These are phyloP conservation scores for Solenopsis invicta DNA, from an alignment of 1,140 invertebrate species.

Conservation along the genomic window DNA sequence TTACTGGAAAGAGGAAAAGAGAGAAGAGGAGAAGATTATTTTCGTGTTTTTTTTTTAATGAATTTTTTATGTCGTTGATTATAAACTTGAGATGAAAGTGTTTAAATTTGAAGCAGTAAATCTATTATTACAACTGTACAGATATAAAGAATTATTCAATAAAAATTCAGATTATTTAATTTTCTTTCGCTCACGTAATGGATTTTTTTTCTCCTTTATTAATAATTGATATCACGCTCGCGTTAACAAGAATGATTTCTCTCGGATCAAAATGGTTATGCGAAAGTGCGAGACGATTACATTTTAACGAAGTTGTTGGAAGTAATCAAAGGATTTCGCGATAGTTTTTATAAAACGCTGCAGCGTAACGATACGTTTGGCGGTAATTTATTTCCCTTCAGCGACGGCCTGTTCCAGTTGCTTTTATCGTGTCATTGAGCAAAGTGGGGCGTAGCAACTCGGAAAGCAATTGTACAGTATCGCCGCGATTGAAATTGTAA, in stretches of 20 bases:
- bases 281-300: conserved; percentile 32
- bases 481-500: conserved; percentile 53
- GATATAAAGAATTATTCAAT: not conserved
- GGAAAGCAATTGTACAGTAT: conserved; percentile 34
- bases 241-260: conserved; percentile 37
- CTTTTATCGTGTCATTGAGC: conserved; percentile 34
- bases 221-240: conserved; percentile 42
- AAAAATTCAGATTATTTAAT: not conserved
- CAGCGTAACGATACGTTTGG: conserved; percentile 26
- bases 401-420: conserved; percentile 26
- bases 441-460: conserved; percentile 43
- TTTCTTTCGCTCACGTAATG: not conserved
- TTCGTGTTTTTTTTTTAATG: not conserved
- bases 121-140: not conserved
- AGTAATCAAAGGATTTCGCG: conserved; percentile 34
- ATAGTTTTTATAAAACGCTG: conserved; percentile 12
- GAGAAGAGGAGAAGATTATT: not conserved
- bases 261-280: conserved; percentile 23
- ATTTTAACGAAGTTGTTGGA: conserved; percentile 47
- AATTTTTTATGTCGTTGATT: not conserved
- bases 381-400: conserved; percentile 50
- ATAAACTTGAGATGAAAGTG: conserved; percentile 18
- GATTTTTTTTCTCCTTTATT: not conserved
- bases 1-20: not conserved
- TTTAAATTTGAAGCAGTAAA: not conserved